Evolutionary conservation across 1,140 invertebrate genomes (phyloP).

Genomic region (Leptonema lineaticorne): DNA sequence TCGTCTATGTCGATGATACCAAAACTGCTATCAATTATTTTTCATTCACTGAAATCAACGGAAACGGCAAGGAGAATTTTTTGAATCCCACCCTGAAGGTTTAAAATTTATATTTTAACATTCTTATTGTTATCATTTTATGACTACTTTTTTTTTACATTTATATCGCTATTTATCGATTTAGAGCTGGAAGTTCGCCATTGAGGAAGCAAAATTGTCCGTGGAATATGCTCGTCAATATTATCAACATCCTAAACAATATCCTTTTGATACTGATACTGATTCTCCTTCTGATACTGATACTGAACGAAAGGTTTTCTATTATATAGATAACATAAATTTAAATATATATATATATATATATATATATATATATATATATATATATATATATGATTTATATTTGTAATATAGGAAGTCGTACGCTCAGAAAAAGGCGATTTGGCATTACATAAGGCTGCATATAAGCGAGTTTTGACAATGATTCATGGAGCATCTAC

Average conservation of each 20-base stretch:
- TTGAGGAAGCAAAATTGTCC: conserved; percentile 48
- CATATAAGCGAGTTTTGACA: conserved; percentile 42
- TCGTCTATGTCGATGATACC: conserved; percentile 48
- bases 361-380: neutral
- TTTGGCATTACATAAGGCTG: conserved; percentile 44
- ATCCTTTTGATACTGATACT: conserved; percentile 44
- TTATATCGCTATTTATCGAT: no score
- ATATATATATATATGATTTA: neutral
- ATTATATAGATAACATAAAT: no score
- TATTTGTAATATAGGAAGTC: neutral
- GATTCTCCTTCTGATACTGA: conserved; percentile 44
- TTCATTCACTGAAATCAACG: conserved; percentile 31
- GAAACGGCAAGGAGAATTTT: neutral
- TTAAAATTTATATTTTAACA: neutral
- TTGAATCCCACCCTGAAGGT: neutral
- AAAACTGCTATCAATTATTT: conserved; percentile 46
- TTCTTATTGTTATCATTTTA: no score
- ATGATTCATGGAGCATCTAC: conserved; percentile 48
- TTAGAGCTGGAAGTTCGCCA: conserved; percentile 49
- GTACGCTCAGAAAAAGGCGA: conserved; percentile 40
- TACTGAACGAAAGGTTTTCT: conserved; percentile 11
- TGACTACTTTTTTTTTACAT: no score
- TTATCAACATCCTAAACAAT: conserved; percentile 32
- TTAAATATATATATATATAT: neutral
- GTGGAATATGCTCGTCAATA: conserved; percentile 42